phyloP scores from a whole-genome alignment of 2,113 vertebrate genomes.

The Silurus asotus region DNA sequence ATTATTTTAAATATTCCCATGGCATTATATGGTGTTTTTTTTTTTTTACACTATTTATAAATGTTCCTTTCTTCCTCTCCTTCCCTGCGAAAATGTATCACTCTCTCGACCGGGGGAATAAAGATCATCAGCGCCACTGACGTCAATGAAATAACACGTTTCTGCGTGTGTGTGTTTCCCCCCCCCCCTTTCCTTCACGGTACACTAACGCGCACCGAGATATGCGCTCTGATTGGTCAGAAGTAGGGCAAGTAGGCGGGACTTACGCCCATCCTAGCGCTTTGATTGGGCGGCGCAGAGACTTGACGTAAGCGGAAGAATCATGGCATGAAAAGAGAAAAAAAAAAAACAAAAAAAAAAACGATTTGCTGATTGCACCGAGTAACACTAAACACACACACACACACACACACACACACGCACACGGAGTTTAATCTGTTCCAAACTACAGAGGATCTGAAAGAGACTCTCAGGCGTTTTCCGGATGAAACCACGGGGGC shows the following conservation, averaged over 20 bases:
- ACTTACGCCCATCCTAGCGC: background rate
- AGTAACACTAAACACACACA: background rate
- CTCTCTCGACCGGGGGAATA: background rate
- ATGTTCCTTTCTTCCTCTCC: background rate
- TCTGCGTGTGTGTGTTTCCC: background rate
- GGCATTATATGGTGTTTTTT: background rate
- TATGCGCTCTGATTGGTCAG: constrained; percentile 31
- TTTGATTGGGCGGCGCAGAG: constrained; percentile 32
- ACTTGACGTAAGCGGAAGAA: background rate
- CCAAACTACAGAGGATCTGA: background rate
- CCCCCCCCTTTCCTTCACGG: background rate
- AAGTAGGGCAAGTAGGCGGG: constrained; percentile 39
- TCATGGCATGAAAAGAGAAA: background rate
- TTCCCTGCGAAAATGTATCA: background rate
- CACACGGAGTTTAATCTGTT: background rate
- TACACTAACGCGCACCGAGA: background rate
- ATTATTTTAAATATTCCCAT: background rate
- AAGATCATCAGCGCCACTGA: constrained; percentile 42
- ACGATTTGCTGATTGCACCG: background rate
- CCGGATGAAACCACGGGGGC: background rate
- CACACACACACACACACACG: background rate
- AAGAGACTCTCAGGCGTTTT: background rate
- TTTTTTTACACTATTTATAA: background rate
- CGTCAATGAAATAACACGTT: constrained; percentile 64
- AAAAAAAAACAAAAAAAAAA: background rate